Base-by-base conservation (phyloP, 2,888 invertebrate species). In the Neocrepidodera transversa region DNA sequence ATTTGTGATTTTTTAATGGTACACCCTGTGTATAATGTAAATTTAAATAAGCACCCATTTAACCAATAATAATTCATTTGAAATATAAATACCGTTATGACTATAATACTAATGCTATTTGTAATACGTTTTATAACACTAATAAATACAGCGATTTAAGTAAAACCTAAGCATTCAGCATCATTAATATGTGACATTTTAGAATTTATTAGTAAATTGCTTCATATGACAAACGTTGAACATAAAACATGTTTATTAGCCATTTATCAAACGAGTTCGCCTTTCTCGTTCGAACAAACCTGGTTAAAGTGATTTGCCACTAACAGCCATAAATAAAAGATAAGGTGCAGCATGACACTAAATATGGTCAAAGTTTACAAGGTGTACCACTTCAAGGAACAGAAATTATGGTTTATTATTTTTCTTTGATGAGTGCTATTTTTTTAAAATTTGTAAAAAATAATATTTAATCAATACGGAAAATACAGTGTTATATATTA, bases 231-330 rank as follows among this genome's bases (percentile, higher is more conserved):
- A 67, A 63, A 68, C 66, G 59, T 57, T 58, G 61, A 65, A 63
- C 60, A 64, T 64, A 66, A 65, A 66, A 69, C 71, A 67, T 65
- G 69, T 71, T 69, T 71, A 71, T 69, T 69, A 69, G 62, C 58
- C 65, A 58, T 62, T 58, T 68, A 67, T 68, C 69, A 68, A 68
- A 68, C 64, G 62, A 65, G 66, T 64, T 67, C 68, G 64, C 69
- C 67, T 67, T 67, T 70, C 65, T 61, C 61, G 67, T 67, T 64
- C 47, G 50, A 58, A 62, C 62, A 51, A 58, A 58, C 49, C 55
- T 49, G 60, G 42, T 45, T 60, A 72, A 72, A 70, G 71, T 72
- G 73, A 73, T 74, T 74, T 73, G 73, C 74, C 72, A 72, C 70
- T 68, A 69, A 67, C 65, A 69, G 67, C 70, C 59, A 73, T 74